Evolutionary conservation across 2,113 vertebrate genomes (phyloP), one percentile per base, ranked within the genome.

Genomic region (Arvicanthis niloticus): DNA sequence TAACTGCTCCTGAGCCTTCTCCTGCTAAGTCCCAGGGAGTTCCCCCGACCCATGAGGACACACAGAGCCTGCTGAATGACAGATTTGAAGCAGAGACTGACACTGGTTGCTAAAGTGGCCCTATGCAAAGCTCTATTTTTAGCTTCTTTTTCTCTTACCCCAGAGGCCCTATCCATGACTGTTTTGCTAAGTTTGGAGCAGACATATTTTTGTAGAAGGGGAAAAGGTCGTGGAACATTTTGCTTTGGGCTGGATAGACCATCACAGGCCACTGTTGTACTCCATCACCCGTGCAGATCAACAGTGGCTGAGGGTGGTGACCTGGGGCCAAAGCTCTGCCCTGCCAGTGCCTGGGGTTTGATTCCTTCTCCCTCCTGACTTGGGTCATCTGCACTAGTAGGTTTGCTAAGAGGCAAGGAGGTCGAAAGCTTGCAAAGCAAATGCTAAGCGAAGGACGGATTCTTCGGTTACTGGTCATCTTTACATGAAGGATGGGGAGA

Each of bases 161-260:
- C 56, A 53, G 86, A 94, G 81, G 48, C 51, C n/a, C 51, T 37
- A 22, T 42, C 34, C n/a, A 40, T 75, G 48, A 45, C 51, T 48
- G 17, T 90, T 92, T 95, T 92, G 81, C n/a, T 95, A 70, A 80
- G 58, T 77, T 67, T 40, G 72, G 51, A 96, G 16, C 48, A 95
- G 85, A 72, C 65, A 2, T 16, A 48, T 75, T 93, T 96, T 80
- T 78, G 60, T 45, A 48, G 40, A 29, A 22, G 89, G 53, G 51
- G 48, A 1, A 85, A 85, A 76, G n/a, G 29, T 80, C 75, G 31
- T 92, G 89, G 24, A 72, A 53, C 73, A 56, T 87, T 84, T 85
- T 16, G 5, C 86, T 65, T 60, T 62, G n/a, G 60, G 56, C 77
- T 65, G 11, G 77, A 58, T n/a, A 85, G 65, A 72, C 62, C 19